Conservation (phyloP, 1,140 invertebrate genomes). For the Drosophila miranda region DNA sequence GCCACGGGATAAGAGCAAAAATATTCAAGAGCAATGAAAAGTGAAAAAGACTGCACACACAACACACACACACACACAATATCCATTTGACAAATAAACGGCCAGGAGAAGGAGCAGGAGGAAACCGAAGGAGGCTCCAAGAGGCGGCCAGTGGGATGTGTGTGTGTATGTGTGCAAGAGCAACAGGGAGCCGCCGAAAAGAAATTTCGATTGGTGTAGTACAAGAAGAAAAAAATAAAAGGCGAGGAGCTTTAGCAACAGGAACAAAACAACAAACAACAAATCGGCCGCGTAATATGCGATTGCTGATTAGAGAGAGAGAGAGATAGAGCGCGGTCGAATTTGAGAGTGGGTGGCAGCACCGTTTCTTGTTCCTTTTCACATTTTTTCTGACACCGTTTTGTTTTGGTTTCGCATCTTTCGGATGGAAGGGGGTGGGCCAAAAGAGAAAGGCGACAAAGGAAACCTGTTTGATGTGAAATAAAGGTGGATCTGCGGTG, state of each 20-base stretch:
- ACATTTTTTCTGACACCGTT: constrained; percentile 42
- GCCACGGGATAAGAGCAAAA: not conserved
- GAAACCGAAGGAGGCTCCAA: constrained; percentile 24
- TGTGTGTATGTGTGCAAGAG: constrained; percentile 11
- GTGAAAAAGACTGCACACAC: constrained; percentile 24
- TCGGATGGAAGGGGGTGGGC: not conserved
- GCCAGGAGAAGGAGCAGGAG: constrained; percentile 19
- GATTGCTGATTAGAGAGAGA: constrained; percentile 49
- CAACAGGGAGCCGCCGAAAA: constrained; percentile 41
- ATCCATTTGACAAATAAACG: constrained; percentile 66
- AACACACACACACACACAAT: constrained; percentile 27
- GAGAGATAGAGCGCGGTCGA: constrained; percentile 11
- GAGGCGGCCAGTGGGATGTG: constrained; percentile 31
- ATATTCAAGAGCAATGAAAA: constrained; percentile 46
- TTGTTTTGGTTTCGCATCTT: constrained; percentile 63
- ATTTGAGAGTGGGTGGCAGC: constrained; percentile 47
- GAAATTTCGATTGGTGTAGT: constrained; percentile 54
- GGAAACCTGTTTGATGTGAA: not conserved
- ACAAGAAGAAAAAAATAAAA: constrained; percentile 37
- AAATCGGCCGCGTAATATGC: constrained; percentile 41
- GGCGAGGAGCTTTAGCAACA: constrained; percentile 21
- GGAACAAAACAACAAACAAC: constrained; percentile 28
- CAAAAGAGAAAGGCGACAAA: constrained; percentile 7
- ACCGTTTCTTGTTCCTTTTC: constrained; percentile 21
- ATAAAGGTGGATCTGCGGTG: not conserved